phyloP scores from a whole-genome alignment of 2,888 invertebrate species.

The Lacanobia wlatinum region DNA sequence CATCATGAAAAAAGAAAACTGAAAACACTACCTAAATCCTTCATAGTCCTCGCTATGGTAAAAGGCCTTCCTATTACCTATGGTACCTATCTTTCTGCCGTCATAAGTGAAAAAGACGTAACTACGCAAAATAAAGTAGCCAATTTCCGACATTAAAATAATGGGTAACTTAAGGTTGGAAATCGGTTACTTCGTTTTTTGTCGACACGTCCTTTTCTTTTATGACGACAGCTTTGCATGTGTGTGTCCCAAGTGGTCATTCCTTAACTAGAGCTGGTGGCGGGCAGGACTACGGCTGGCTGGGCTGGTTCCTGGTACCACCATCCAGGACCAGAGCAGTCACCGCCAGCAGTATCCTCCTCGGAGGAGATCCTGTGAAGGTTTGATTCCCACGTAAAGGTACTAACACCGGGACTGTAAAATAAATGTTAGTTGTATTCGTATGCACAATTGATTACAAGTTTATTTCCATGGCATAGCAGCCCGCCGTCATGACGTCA shows the following conservation, averaged over 20 bases:
- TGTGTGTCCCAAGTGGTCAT: conserved; percentile 19
- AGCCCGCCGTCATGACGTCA: too few relatives aligned
- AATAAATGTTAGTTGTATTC: neutral
- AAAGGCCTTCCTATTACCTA: neutral
- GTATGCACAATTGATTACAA: neutral
- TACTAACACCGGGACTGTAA: neutral
- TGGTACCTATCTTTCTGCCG: neutral
- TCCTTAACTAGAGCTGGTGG: conserved; percentile 31
- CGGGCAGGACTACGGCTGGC: conserved; percentile 22
- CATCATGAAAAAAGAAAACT: neutral
- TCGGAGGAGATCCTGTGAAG: conserved; percentile 23
- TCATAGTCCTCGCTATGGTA: too few relatives aligned
- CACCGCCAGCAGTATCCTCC: conserved; percentile 9
- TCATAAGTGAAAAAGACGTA: too few relatives aligned
- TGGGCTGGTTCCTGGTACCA: conserved; percentile 27
- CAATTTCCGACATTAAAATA: too few relatives aligned
- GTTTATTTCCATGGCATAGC: too few relatives aligned
- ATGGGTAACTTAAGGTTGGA: too few relatives aligned
- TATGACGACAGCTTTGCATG: conserved; percentile 17
- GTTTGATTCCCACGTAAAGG: conserved; percentile 31
- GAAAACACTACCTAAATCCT: too few relatives aligned
- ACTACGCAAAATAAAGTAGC: too few relatives aligned
- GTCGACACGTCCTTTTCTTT: too few relatives aligned
- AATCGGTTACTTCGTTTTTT: too few relatives aligned
- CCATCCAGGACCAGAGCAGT: conserved; percentile 7